These are phyloP conservation scores for Lemur catta DNA, from an alignment of 2,797 vertebrate genomes.

Conservation along the genomic window DNA sequence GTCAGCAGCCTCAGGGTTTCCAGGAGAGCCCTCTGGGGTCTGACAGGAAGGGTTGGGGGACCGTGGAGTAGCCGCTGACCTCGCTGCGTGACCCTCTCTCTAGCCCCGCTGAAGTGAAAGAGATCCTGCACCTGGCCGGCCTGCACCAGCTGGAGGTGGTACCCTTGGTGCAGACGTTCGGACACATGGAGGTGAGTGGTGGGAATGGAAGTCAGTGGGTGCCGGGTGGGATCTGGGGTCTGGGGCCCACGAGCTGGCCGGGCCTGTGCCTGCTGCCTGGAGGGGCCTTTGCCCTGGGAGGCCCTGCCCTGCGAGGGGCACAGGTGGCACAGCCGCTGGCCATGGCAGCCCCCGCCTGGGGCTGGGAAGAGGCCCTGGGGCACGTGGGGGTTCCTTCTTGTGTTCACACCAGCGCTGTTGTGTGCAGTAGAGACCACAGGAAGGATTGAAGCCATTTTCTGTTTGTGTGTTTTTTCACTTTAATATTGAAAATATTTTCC, in stretches of 20 bases:
- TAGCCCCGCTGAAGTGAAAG: constrained; percentile 89
- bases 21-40: fast-evolving
- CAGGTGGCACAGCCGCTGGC: not conserved
- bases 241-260: too few species aligned
- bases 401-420: not conserved
- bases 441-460: not conserved
- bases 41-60: fast-evolving
- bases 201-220: not conserved
- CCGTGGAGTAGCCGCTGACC: too few species aligned
- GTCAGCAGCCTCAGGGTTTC: not conserved
- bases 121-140: constrained; percentile 87
- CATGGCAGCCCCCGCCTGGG: too few species aligned
- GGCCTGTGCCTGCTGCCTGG: too few species aligned
- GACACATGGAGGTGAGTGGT: constrained; percentile 95
- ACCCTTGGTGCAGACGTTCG: constrained; percentile 95
- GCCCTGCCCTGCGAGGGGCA: not conserved
- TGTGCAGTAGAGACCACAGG: not conserved
- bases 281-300: not conserved
- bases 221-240: not conserved
- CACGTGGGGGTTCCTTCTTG: not conserved
- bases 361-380: not conserved
- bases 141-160: constrained; percentile 90
- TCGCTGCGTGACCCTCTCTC: not conserved
- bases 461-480: not conserved
- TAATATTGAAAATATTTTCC: not conserved